phyloP scores from a whole-genome alignment of 2,888 invertebrate genomes.

The Latrodectus elegans region DNA sequence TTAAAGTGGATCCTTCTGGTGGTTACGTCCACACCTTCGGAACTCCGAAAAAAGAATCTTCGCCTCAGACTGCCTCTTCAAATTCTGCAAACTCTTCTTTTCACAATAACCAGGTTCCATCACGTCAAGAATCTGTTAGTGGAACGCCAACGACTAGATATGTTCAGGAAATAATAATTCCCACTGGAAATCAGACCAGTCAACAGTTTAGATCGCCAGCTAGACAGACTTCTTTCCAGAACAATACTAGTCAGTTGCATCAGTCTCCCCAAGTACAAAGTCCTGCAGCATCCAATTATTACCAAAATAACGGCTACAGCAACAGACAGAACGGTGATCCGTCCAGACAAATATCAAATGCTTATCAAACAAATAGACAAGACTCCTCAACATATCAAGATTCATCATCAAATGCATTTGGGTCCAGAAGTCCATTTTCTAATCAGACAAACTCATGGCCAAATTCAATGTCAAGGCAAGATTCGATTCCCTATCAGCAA shows the following conservation, averaged over 20 bases:
- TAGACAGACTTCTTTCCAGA: constrained; percentile 44
- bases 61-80: constrained; percentile 32
- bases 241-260: constrained; percentile 49
- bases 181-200: constrained; percentile 24
- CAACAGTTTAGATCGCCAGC: constrained; percentile 30
- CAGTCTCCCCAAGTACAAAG: constrained; percentile 42
- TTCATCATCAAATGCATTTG: background rate
- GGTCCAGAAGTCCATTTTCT: background rate
- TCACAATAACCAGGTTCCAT: constrained; percentile 12
- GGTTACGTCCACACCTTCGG: constrained; percentile 67
- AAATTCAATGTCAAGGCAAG: background rate
- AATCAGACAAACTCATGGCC: background rate
- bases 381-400: constrained; percentile 39
- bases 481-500: too few relatives aligned
- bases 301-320: constrained; percentile 37
- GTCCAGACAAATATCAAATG: background rate
- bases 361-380: constrained; percentile 25
- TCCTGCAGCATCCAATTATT: constrained; percentile 24
- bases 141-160: constrained; percentile 37
- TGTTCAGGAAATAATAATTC: constrained; percentile 47
- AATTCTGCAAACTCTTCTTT: background rate
- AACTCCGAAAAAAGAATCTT: constrained; percentile 45
- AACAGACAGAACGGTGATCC: constrained; percentile 20
- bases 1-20: constrained; percentile 51
- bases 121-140: constrained; percentile 42